A percentile compares a stretch with the other conserved stretches of the same genome.
phyloP scores from a whole-genome alignment of 2,113 vertebrate genomes.

The Phrynosoma blainvillii region DNA sequence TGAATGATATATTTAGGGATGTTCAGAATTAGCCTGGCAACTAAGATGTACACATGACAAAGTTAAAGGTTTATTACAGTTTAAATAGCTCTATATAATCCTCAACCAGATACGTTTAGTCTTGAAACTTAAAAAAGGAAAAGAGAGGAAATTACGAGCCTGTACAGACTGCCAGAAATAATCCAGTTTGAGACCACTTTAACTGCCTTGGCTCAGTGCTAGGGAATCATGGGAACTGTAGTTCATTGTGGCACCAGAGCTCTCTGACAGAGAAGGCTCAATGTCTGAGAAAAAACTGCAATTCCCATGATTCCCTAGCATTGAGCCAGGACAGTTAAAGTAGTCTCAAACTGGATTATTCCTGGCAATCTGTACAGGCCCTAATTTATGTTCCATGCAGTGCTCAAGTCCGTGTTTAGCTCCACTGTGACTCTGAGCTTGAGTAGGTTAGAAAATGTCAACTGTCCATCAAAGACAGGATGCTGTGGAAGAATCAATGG shows the following conservation, averaged over 20 bases:
- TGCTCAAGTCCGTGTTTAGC: not conserved
- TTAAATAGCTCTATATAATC: not conserved
- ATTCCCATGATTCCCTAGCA: too few relatives aligned
- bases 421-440: not conserved
- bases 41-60: not conserved
- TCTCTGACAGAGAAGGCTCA: too few relatives aligned
- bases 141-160: too few relatives aligned
- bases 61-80: not conserved
- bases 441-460: slow-evolving; percentile 13
- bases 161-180: too few relatives aligned
- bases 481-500: slow-evolving; percentile 5
- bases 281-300: too few relatives aligned
- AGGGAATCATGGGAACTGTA: too few relatives aligned
- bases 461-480: slow-evolving; percentile 10
- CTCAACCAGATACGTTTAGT: not conserved
- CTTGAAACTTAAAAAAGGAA: not conserved
- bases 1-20: not conserved
- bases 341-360: too few relatives aligned
- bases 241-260: too few relatives aligned
- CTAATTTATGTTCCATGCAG: not conserved
- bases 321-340: too few relatives aligned
- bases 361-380: too few relatives aligned
- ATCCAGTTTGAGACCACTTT: too few relatives aligned
- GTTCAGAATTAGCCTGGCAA: not conserved
- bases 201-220: too few relatives aligned